Evolutionary conservation across 2,888 invertebrate species (phyloP), one percentile per base, ranked within the genome.

Genomic region (Ormyrus labotus): DNA sequence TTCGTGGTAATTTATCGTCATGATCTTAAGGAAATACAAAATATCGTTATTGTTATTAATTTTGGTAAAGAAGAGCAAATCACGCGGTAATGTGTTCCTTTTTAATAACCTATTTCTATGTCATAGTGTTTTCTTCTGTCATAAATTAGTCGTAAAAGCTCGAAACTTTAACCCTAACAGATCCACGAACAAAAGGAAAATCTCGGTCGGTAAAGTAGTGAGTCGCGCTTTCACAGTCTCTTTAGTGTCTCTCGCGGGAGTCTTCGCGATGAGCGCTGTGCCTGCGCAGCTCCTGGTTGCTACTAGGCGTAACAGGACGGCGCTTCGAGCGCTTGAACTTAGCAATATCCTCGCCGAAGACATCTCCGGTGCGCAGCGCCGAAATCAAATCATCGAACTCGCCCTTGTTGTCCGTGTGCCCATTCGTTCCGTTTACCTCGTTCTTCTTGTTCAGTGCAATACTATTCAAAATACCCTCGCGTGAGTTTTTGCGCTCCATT

Each of bases 361-460:
- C 98, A 87, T 98, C 98, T 0, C 98, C 98, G 0, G 98, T 98
- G 81, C 98, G 92, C 72, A 98, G 91, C 0, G 98, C 98, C 0
- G 98, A 98, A 89, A 98, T 98, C 85, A 98, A 93, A 91, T 98
- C 98, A 88, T 98, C 98, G 91, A 98, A 98, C 91, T 98, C 98
- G 8, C 98, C 97, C 87, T 97, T 95, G 78, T 93, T 94, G 79
- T 90, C 91, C 34, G 89, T 88, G 64, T 90, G 92, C 0, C 93
- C 93, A 85, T 94, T 94, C 85, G 93, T 93, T 81, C 93, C 93
- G 69, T 95, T 94, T 0, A 85, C 83, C 83, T 91, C 91, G 13
- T 90, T 92, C 85, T 95, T 95, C 73, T 94, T 91, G 80, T 92
- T 95, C 77, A 96, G 91, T 34, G 95, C 95, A 13, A 96, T 95